Conservation (phyloP, 2,797 vertebrate genomes). For the Peromyscus aztecus region DNA sequence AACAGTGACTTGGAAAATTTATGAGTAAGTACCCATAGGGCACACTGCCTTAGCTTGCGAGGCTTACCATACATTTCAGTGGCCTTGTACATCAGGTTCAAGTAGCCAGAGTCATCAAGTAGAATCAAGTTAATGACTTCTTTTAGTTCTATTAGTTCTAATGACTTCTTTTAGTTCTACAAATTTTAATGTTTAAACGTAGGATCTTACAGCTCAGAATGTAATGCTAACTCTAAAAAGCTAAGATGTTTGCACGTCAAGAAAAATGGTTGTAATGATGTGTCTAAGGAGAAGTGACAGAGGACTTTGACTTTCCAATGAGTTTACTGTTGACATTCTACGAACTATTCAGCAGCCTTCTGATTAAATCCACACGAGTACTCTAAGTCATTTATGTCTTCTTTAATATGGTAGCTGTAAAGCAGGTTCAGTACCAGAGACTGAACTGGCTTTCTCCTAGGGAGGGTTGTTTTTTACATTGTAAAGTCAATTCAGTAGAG, state of each 20-base stretch:
- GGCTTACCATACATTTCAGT: neutral
- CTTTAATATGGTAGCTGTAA: constrained; percentile 23
- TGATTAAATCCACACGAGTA: neutral
- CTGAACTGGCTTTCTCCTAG: neutral
- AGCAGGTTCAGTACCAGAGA: neutral
- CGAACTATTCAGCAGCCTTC: constrained; percentile 71
- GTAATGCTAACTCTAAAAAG: constrained; percentile 51
- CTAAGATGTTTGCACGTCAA: constrained; percentile 43
- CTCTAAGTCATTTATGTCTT: neutral
- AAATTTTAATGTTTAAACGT: constrained; percentile 63
- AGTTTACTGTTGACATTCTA: constrained; percentile 49
- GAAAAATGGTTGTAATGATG: constrained; percentile 32
- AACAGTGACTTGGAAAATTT: neutral
- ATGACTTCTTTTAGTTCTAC: neutral
- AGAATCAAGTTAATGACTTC: neutral
- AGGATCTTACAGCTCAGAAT: constrained; percentile 46
- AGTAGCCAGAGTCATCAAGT: neutral
- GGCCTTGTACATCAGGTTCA: neutral
- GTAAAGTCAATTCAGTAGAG: constrained; percentile 20
- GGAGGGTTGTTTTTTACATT: neutral
- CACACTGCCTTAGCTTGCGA: neutral
- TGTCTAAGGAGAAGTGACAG: constrained; percentile 19
- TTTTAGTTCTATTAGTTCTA: neutral
- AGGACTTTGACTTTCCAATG: constrained; percentile 36
- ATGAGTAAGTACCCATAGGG: neutral